Evolutionary conservation across 2,797 vertebrate species (phyloP).

Genomic region (Perodicticus potto): DNA sequence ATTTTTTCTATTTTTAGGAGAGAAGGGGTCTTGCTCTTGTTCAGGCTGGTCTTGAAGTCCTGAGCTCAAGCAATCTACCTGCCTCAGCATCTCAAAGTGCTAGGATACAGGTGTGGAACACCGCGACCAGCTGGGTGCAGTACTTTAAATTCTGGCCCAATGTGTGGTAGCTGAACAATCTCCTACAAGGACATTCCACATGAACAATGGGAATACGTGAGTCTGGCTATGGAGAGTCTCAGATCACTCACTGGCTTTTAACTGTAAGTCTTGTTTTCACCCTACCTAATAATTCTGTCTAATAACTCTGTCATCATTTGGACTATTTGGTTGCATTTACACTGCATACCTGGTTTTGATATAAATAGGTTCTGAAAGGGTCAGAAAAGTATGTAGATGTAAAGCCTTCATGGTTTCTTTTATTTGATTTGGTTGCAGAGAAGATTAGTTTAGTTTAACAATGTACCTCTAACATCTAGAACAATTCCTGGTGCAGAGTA

Average conservation of each 20-base stretch:
- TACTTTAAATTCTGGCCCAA: not conserved
- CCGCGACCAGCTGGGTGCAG: not conserved
- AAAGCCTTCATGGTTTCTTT: constrained; percentile 4
- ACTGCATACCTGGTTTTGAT: not conserved
- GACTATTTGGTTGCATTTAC: not conserved
- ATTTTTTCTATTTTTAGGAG: too few species aligned
- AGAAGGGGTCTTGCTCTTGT: too few species aligned
- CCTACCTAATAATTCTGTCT: not conserved
- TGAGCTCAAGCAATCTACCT: too few species aligned
- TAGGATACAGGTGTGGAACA: too few species aligned
- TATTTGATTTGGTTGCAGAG: not conserved
- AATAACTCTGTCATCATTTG: not conserved
- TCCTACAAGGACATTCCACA: not conserved
- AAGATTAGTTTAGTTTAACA: constrained; percentile 34
- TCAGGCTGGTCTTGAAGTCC: too few species aligned
- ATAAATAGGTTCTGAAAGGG: constrained; percentile 3
- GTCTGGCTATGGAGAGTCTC: not conserved
- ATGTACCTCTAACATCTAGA: not conserved
- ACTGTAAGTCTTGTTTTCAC: not conserved
- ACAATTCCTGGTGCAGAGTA: not conserved
- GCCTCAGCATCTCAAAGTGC: too few species aligned
- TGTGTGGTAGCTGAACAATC: not conserved
- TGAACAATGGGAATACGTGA: not conserved
- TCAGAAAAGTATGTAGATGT: not conserved
- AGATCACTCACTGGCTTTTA: not conserved